Evolutionary conservation across 2,888 invertebrate species (phyloP), one percentile per base, ranked within the genome.

Genomic region (Athrips mouffetella): DNA sequence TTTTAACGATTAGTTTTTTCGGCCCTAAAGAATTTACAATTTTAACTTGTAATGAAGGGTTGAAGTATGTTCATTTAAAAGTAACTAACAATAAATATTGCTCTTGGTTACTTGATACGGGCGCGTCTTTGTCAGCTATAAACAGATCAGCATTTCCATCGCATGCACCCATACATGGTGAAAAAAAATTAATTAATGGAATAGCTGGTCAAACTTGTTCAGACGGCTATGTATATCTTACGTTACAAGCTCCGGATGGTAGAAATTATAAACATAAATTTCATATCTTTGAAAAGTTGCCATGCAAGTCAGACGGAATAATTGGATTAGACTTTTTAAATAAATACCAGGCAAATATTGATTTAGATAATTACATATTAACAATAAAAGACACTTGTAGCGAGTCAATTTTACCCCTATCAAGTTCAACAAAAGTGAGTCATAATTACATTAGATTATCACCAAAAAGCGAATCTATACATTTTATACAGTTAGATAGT

Each of bases 201-300:
- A n/a, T n/a, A n/a, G n/a, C n/a, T n/a, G n/a, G n/a, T n/a, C n/a
- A n/a, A n/a, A n/a, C n/a, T n/a, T n/a, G n/a, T n/a, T n/a, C 6
- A 2, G 4, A n/a, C 7, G n/a, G 10, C 15, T 6, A 35, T 10
- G 10, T 8, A 16, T 4, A 35, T 7, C 7, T 8, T 35, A 35
- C 16, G 5, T 35, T 15, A 18, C 5, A 16, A 35, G 3, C 4
- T 18, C 27, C 11, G 15, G n/a, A n/a, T 10, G 23, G 30, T 18
- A 8, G 20, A 3, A 5, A 1, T 7, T 7, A 39, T 1, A 47
- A 10, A n/a, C 52, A 53, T 35, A 51, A 47, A 18, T 51, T 53
- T 30, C 49, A 47, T 39, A 40, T 53, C 25, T 53, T 53, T 41
- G 11, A 49, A 13, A 30, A 42, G 7, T 42, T 51, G 13, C 53